Evolutionary conservation across 2,113 vertebrate genomes (phyloP), one percentile per base, ranked within the genome.

Genomic region (Lutjanus erythropterus): DNA sequence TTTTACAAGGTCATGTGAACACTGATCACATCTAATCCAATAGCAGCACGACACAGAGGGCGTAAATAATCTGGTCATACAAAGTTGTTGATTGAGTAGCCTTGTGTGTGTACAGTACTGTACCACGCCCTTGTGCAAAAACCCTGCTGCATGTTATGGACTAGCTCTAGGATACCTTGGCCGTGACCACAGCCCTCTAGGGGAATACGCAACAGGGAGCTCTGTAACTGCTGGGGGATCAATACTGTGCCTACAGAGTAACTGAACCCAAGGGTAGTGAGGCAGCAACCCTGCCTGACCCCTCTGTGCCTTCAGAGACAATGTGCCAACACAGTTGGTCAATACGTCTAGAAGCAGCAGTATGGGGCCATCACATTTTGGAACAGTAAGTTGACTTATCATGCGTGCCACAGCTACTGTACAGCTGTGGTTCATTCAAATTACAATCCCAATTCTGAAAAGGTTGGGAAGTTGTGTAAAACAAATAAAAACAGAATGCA

Each of bases 171-270:
- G 82, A 37, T 27, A 75, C 89, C 44, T 65, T 62, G 58, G 71
- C 85, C 75, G 60, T 82, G 84, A 86, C 39, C 62, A 59, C 83
- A 75, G 80, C 83, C 80, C 88, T 86, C 75, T 90, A 86, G 80
- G 71, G 76, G 73, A 79, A 81, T 84, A 84, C 90, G 83, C 77
- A 41, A 53, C 86, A n/a, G 8, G 84, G 80, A 91, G 88, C 84
- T 78, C 66, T 71, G 73, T 93, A 80, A 50, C 90, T 74, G 80
- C 83, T 4, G 87, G 2, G 33, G 77, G 92, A 96, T 96, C 95
- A 53, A 96, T 96, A 92, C 59, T n/a, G 14, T 49, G 47, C 76
- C 80, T 64, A 75, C 89, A 53, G 35, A 83, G 88, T 77, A 65
- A 93, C 86, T 86, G 59, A 86, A 86, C 91, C 88, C 84, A 75